Evolutionary conservation across 2,113 vertebrate genomes (phyloP).

Genomic region (Podarcis raffonei): DNA sequence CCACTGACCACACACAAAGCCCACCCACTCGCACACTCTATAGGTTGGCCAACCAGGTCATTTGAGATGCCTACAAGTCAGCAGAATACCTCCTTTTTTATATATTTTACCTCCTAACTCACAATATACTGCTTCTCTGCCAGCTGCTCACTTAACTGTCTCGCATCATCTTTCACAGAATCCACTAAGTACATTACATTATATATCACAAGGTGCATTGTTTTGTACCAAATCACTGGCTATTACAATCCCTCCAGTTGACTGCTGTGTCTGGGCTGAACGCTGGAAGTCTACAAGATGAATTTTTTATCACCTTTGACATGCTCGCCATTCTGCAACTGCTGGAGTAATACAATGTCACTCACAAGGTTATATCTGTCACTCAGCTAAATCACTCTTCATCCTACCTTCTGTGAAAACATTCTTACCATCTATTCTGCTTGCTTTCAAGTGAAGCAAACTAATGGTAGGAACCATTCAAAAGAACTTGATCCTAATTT

Average conservation of each 20-base stretch:
- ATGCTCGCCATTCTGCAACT: neutral
- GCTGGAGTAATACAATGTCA: neutral
- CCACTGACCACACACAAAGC: neutral
- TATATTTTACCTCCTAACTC: neutral
- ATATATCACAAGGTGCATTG: neutral
- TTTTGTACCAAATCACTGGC: neutral
- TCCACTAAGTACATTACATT: neutral
- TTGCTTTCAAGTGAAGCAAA: neutral
- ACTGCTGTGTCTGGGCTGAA: neutral
- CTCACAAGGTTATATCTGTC: neutral
- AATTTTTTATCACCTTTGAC: constrained; percentile 3
- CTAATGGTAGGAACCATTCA: neutral
- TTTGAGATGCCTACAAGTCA: too few relatives aligned
- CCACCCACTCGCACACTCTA: neutral
- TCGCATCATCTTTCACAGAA: neutral
- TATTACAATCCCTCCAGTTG: neutral
- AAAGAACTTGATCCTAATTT: constrained; percentile 2
- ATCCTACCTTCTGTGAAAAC: neutral
- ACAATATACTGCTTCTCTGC: too few relatives aligned
- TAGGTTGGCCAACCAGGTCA: neutral
- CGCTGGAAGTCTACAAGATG: neutral
- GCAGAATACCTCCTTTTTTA: neutral
- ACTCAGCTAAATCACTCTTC: neutral
- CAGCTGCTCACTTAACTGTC: neutral
- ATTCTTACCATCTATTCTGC: neutral